A percentile compares a stretch with the other conserved stretches of the same genome.
These are phyloP conservation scores for Aporophyla nigra DNA, from an alignment of 2,888 invertebrate species.

Conservation along the genomic window DNA sequence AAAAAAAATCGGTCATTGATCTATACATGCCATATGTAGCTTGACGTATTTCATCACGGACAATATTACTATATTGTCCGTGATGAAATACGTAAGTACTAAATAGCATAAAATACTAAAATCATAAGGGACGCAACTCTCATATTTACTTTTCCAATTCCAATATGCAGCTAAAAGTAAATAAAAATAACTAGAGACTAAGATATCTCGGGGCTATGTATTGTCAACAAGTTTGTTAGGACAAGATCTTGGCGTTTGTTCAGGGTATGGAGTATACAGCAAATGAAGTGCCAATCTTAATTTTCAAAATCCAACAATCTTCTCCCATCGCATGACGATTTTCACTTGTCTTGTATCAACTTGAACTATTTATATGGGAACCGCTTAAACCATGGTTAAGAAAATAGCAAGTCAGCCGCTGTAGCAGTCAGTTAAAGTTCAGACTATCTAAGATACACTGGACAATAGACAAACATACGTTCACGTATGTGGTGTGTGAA, in stretches of 20 bases:
- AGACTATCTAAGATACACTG: neutral
- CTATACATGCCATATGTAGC: neutral
- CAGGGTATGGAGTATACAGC: neutral
- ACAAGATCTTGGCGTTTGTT: conserved; percentile 54
- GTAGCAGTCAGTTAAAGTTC: neutral
- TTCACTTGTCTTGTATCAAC: neutral
- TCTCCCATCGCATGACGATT: fast-evolving
- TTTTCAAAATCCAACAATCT: neutral
- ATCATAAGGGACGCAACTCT: neutral
- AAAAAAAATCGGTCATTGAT: neutral
- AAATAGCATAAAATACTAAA: neutral
- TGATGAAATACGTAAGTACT: neutral
- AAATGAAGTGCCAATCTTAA: conserved; percentile 3
- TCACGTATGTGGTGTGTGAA: too few relatives aligned
- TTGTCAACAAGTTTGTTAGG: conserved; percentile 62
- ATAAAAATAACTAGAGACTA: conserved; percentile 44
- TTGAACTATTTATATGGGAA: neutral
- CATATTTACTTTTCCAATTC: conserved; percentile 43
- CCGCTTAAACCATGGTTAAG: neutral
- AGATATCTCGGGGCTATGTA: conserved; percentile 51
- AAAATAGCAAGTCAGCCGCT: too few relatives aligned
- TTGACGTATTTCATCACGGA: too few relatives aligned
- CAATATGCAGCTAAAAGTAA: conserved; percentile 42
- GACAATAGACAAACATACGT: neutral
- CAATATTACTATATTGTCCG: too few relatives aligned